phyloP scores from a whole-genome alignment of 2,797 vertebrate genomes.

The Gouania willdenowi region DNA sequence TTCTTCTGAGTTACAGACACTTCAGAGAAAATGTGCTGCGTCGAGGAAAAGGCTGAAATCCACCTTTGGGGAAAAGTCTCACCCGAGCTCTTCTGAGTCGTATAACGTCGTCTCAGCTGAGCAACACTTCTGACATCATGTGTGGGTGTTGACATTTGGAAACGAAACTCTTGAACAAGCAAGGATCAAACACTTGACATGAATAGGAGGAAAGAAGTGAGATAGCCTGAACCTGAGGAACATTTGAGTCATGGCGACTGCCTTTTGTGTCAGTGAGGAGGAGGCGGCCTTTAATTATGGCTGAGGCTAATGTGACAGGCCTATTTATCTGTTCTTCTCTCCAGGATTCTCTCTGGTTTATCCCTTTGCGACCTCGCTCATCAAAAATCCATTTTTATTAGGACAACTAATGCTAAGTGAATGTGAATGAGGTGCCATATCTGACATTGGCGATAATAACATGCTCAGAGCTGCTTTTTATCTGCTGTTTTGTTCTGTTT shows the following conservation, averaged over 20 bases:
- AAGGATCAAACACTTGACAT: conserved; percentile 35
- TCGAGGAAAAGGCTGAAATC: conserved; percentile 8
- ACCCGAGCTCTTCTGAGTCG: conserved; percentile 14
- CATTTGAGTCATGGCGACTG: conserved; percentile 26
- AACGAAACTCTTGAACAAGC: conserved; percentile 32
- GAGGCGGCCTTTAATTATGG: conserved; percentile 1
- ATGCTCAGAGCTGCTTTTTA: conserved; percentile 12
- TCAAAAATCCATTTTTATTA: not conserved
- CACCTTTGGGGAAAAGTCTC: not conserved
- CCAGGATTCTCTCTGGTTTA: not conserved
- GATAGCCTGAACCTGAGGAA: conserved; percentile 7
- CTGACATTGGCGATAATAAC: conserved; percentile 3
- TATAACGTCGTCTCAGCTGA: conserved; percentile 6
- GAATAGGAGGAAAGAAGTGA: conserved; percentile 10
- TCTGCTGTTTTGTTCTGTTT: not conserved
- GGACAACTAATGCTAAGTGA: not conserved
- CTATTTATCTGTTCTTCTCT: not conserved
- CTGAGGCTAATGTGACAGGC: not conserved
- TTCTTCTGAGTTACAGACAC: too few species aligned
- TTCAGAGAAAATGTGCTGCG: not conserved
- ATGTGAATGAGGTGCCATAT: conserved; percentile 5
- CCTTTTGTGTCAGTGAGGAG: conserved; percentile 1
- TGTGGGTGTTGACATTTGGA: conserved; percentile 47
- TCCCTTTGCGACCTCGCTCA: conserved; percentile 13
- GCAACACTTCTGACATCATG: conserved; percentile 25